Evolutionary conservation across 2,797 vertebrate species (phyloP), one percentile per base, ranked within the genome.

Genomic region (Lagocephalus sceleratus): DNA sequence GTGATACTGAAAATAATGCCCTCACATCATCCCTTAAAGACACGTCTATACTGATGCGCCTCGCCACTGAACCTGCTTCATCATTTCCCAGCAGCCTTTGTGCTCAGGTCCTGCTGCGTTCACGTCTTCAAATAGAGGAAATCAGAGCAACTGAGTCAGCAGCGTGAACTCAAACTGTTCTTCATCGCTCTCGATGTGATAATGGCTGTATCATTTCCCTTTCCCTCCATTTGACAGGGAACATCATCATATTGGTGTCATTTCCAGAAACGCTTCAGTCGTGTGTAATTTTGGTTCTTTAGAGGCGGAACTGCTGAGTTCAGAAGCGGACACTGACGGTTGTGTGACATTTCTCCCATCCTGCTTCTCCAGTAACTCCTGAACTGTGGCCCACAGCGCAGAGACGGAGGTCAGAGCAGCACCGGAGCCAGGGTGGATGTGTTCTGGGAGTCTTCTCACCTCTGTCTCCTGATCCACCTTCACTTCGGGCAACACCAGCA

Each of bases 281-380:
- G 55, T 54, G 44, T 16, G 35, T 16, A 10, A 17, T 6, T 25
- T 14, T 35, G 49, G 43, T 17, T 52, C 40, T 54, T 57, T 52
- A 43, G 58, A 62, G 54, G 46, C n/a, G 52, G 35, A 50, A 6
- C 63, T 20, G 3, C 53, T 50, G 65, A 57, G 57, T 60, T 63
- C 26, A 56, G 40, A 20, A 43, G 56, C 54, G 57, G 54, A 69
- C 55, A 16, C 25, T 74, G 67, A 76, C 81, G 84, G 73, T 71
- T 73, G 60, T 17, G 15, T 58, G 63, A 44, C 23, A 46, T 6
- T 14, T 22, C 19, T 2, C 21, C 35, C 38, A 14, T 21, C n/a
- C 8, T 42, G 45, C 25, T 73, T 62, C 42, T 70, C 71, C 57
- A 76, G 66, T 51, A 60, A 73, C 72, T 81, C 67, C 60, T 81